Percentiles rank a stretch among this genome's conserved stretches.
These are phyloP conservation scores for Salvelinus namaycush DNA, from an alignment of 2,113 vertebrate species.

Conservation along the genomic window DNA sequence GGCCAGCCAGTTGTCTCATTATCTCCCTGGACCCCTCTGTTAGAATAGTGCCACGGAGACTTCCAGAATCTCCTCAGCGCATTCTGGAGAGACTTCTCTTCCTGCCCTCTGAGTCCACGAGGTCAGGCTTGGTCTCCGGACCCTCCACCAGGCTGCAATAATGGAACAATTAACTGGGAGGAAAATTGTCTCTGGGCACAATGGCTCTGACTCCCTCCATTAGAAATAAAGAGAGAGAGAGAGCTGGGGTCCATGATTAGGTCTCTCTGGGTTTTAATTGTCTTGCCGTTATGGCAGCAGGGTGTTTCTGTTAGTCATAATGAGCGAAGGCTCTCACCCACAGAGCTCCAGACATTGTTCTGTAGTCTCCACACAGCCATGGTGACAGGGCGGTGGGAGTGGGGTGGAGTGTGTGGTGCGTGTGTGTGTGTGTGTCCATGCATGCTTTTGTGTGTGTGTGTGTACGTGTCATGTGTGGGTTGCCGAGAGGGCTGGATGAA, in stretches of 20 bases:
- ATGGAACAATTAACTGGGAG: conserved; percentile 71
- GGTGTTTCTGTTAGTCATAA: conserved; percentile 36
- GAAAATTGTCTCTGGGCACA: conserved; percentile 56
- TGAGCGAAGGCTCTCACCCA: conserved; percentile 4
- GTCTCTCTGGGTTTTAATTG: conserved; percentile 71
- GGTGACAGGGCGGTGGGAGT: no score
- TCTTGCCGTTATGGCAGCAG: conserved; percentile 53
- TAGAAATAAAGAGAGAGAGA: conserved; percentile 21
- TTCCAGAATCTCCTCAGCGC: conserved; percentile 37
- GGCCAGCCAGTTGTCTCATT: no score
- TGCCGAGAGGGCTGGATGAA: no score
- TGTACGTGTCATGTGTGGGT: no score
- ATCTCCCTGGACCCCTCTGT: no score
- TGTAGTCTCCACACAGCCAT: not conserved
- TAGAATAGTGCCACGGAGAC: no score
- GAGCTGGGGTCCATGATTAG: conserved; percentile 63
- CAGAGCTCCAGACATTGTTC: no score
- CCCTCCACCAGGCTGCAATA: conserved; percentile 62
- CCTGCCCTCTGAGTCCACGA: conserved; percentile 47
- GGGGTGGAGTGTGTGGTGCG: no score
- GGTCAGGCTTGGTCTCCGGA: conserved; percentile 48
- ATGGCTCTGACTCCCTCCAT: conserved; percentile 23
- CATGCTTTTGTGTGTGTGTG: no score
- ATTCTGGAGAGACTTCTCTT: conserved; percentile 35
- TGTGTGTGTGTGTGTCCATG: no score